phyloP scores from a whole-genome alignment of 2,797 vertebrate species.

The Enoplosus armatus region DNA sequence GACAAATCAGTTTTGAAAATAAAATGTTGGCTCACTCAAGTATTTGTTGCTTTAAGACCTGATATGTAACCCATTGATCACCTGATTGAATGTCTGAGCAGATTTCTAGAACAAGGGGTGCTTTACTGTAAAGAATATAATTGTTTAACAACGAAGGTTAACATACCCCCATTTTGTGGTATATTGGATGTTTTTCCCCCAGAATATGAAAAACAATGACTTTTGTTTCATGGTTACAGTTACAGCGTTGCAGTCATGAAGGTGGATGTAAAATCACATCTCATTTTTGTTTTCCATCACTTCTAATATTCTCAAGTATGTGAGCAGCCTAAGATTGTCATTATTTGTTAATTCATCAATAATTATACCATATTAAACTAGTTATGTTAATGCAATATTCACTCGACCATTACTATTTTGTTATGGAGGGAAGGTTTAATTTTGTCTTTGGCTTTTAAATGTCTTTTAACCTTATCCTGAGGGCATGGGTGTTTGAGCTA shows the following conservation, averaged over 20 bases:
- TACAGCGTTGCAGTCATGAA: neutral
- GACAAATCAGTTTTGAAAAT: neutral
- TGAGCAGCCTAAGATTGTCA: neutral
- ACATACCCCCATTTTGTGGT: too few species aligned
- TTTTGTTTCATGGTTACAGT: neutral
- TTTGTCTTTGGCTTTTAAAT: neutral
- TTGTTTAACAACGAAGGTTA: too few species aligned
- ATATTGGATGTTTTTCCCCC: neutral
- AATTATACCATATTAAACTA: too few species aligned
- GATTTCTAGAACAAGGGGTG: neutral
- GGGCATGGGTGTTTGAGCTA: neutral
- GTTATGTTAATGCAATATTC: neutral
- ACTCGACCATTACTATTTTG: neutral
- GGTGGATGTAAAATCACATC: neutral
- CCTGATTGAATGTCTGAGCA: neutral
- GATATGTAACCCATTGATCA: neutral
- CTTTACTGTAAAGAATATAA: neutral
- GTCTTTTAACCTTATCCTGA: neutral
- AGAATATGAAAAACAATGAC: neutral
- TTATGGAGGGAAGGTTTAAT: neutral
- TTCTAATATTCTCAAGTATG: neutral
- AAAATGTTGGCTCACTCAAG: neutral
- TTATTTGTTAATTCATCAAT: neutral
- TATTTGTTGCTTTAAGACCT: neutral
- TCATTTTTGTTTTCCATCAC: accelerated